phyloP scores from a whole-genome alignment of 2,888 invertebrate species.

The Acanthoscelides obtectus region DNA sequence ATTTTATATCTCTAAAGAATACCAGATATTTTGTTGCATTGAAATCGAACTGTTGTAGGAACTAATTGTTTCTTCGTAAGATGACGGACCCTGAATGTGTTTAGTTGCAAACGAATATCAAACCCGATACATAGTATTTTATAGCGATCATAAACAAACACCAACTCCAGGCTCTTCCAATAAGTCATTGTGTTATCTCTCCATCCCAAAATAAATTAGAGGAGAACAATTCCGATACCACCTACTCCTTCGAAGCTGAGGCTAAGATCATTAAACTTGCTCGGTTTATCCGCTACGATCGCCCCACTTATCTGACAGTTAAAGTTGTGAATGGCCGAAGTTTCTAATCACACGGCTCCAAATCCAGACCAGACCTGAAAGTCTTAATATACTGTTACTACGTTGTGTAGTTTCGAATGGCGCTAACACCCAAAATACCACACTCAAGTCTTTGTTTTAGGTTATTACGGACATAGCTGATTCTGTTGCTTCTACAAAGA shows the following conservation, averaged over 20 bases:
- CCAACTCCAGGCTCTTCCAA: not conserved
- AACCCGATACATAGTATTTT: too few species aligned
- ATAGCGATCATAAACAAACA: too few species aligned
- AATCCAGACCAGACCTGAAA: conserved; percentile 4
- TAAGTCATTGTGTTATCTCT: not conserved
- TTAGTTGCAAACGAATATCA: too few species aligned
- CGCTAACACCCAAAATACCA: conserved; percentile 29
- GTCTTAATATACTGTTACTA: conserved; percentile 11
- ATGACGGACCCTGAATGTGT: too few species aligned
- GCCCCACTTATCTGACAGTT: not conserved
- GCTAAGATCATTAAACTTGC: not conserved
- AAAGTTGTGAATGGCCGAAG: not conserved
- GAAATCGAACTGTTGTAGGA: too few species aligned
- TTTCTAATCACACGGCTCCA: not conserved
- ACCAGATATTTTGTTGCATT: too few species aligned
- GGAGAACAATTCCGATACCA: not conserved
- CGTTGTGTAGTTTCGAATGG: conserved; percentile 41
- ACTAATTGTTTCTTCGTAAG: too few species aligned
- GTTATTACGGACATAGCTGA: not conserved
- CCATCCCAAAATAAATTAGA: not conserved
- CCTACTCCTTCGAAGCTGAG: not conserved
- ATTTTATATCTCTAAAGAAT: too few species aligned
- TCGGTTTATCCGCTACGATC: not conserved
- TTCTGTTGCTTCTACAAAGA: not conserved
- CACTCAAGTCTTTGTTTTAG: not conserved